phyloP scores from a whole-genome alignment of 2,113 vertebrate genomes.

The Rhinolophus sinicus region DNA sequence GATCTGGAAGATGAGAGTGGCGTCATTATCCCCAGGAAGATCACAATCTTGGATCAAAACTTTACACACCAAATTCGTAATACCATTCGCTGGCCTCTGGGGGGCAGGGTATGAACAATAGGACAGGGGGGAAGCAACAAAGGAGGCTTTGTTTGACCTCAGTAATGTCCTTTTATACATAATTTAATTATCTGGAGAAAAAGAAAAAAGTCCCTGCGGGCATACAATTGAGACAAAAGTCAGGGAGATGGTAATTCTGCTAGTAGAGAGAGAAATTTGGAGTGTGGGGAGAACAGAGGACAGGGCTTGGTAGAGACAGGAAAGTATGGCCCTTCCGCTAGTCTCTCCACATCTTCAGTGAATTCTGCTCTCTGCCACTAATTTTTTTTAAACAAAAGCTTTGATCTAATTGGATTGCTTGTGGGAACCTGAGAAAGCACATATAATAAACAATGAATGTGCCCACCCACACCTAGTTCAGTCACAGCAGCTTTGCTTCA shows the following conservation, averaged over 20 bases:
- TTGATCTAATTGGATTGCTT: background rate
- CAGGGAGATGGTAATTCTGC: background rate
- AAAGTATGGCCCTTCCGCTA: background rate
- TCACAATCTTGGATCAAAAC: background rate
- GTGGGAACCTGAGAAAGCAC: background rate
- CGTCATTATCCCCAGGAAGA: background rate
- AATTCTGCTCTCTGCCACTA: background rate
- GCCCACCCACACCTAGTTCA: background rate
- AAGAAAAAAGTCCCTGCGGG: background rate
- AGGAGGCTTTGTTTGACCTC: conserved; percentile 6
- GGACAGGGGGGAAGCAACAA: background rate
- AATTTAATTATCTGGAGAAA: background rate
- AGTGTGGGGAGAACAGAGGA: background rate
- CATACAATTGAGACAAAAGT: background rate
- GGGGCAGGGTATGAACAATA: background rate
- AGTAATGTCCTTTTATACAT: background rate
- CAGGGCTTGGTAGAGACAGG: background rate
- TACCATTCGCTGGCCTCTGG: background rate
- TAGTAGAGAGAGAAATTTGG: background rate
- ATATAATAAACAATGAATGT: background rate
- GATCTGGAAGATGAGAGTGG: background rate
- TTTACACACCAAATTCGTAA: background rate
- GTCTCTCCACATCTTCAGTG: background rate
- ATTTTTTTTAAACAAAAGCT: conserved; percentile 12
- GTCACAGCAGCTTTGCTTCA: background rate